A percentile compares a stretch with the other conserved stretches of the same genome.
phyloP scores from a whole-genome alignment of 1,140 invertebrate species.

The Coboldia fuscipes region DNA sequence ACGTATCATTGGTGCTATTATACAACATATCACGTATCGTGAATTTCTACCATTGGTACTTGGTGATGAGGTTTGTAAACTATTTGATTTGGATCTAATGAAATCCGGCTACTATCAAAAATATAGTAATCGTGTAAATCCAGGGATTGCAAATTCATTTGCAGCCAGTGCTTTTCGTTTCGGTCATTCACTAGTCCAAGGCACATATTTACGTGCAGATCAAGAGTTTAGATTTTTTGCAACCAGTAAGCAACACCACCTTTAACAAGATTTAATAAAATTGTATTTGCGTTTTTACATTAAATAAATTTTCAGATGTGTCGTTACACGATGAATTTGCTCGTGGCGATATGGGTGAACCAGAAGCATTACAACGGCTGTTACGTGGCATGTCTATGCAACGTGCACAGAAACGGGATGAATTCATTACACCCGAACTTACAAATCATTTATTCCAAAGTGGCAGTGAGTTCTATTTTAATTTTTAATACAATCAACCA shows the following conservation, averaged over 20 bases:
- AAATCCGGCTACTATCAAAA: constrained; percentile 38
- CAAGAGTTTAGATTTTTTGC: constrained; percentile 34
- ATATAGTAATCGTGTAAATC: constrained; percentile 65
- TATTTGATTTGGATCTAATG: constrained; percentile 42
- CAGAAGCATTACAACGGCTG: constrained; percentile 57
- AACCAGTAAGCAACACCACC: constrained; percentile 31
- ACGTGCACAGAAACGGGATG: constrained; percentile 53
- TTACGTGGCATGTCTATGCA: constrained; percentile 56
- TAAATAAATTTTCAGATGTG: constrained; percentile 31
- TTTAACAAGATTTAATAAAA: constrained; percentile 1
- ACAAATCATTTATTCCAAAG: constrained; percentile 78
- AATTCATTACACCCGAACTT: constrained; percentile 59
- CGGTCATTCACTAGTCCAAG: constrained; percentile 83
- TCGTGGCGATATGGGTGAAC: constrained; percentile 35
- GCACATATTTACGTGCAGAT: constrained; percentile 41
- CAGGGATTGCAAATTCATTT: constrained; percentile 79
- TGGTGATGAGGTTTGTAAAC: constrained; percentile 45
- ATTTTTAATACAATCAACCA: too few species aligned
- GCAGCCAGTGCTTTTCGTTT: constrained; percentile 87
- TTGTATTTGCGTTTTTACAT: background rate
- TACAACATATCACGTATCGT: constrained; percentile 74
- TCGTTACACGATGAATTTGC: constrained; percentile 49
- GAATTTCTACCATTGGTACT: constrained; percentile 74
- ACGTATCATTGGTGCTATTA: constrained; percentile 56
- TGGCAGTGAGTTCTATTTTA: constrained; percentile 13